phyloP scores from a whole-genome alignment of 2,888 invertebrate genomes.

The Iphiclides podalirius region DNA sequence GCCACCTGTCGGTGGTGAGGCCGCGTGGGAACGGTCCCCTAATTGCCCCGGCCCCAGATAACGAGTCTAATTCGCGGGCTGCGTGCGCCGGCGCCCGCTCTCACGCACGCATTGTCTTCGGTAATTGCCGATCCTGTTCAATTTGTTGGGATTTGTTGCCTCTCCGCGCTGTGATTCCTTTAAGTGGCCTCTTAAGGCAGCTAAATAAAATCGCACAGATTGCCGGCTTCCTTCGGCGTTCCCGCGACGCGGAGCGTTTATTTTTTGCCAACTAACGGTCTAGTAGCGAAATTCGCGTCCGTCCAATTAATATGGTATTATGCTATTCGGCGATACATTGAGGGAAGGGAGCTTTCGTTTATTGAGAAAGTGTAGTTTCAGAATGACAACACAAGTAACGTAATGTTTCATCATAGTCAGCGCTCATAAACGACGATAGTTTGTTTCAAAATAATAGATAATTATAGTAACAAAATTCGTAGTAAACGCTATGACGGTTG shows the following conservation, averaged over 20 bases:
- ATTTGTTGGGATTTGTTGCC: conserved; percentile 71
- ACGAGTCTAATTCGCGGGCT: conserved; percentile 78
- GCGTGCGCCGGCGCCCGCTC: conserved; percentile 70
- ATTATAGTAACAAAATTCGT: too few species aligned
- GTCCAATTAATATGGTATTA: not conserved
- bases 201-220: conserved; percentile 68
- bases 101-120: conserved; percentile 79
- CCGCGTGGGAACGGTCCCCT: conserved; percentile 72
- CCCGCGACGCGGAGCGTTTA: not conserved
- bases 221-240: conserved; percentile 24
- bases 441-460: too few species aligned
- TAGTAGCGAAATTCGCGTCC: not conserved
- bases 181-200: conserved; percentile 77
- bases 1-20: conserved; percentile 46
- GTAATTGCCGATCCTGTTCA: conserved; percentile 79
- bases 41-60: conserved; percentile 70
- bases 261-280: conserved; percentile 1
- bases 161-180: conserved; percentile 75
- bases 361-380: too few species aligned
- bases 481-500: too few species aligned
- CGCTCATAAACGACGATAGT: too few species aligned
- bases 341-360: too few species aligned
- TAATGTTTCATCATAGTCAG: too few species aligned
- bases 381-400: too few species aligned
- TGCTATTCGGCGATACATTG: too few species aligned